phyloP scores from a whole-genome alignment of 2,113 vertebrate species.

The Sardina pilchardus region DNA sequence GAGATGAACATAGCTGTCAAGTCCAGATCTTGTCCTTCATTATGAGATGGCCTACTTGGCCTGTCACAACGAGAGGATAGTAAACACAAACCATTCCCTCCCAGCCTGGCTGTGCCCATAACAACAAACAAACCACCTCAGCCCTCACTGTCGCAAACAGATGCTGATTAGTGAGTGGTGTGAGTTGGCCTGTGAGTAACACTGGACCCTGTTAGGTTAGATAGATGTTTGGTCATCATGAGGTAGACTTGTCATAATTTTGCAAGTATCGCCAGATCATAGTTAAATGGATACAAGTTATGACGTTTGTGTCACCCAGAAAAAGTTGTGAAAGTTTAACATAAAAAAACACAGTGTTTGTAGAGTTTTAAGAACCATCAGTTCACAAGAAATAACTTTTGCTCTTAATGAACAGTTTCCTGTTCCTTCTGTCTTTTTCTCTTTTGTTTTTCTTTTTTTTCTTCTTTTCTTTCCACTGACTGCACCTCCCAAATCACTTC shows the following conservation, averaged over 20 bases:
- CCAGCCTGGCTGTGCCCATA: background rate
- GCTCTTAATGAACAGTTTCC: background rate
- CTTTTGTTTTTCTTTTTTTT: background rate
- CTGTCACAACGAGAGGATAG: background rate
- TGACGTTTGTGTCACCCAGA: background rate
- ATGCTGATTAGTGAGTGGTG: no score
- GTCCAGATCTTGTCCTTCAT: background rate
- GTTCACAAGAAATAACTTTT: background rate
- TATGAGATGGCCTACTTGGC: background rate
- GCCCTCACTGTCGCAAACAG: background rate
- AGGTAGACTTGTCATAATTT: background rate
- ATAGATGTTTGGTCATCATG: background rate
- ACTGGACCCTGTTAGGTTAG: background rate
- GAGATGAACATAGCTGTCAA: background rate
- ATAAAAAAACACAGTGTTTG: background rate
- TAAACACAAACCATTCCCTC: background rate
- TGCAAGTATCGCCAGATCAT: background rate
- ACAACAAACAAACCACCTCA: background rate
- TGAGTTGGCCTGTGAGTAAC: no score
- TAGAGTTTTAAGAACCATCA: background rate
- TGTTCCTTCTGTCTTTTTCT: background rate
- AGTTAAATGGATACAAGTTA: background rate
- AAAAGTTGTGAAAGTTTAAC: background rate
- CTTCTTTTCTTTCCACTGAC: background rate
- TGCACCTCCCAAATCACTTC: background rate